Conservation (phyloP, 92 coral and sea anemone species). For the Galaxea fascicularis region DNA sequence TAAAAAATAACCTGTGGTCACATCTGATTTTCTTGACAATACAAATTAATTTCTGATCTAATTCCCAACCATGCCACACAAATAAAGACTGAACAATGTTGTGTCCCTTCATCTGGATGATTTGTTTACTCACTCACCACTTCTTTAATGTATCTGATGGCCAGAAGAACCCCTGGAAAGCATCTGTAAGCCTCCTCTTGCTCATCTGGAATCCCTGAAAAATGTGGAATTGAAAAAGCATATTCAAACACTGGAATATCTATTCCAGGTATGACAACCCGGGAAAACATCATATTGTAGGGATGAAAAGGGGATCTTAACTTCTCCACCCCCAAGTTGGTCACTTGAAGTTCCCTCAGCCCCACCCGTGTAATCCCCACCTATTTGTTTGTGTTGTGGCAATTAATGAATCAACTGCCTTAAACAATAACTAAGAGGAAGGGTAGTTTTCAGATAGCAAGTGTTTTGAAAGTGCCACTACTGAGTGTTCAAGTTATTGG, state of each 20-base stretch:
- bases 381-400: too few relatives aligned
- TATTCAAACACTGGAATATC: background rate
- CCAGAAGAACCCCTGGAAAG: constrained; percentile 89
- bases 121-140: constrained; percentile 68
- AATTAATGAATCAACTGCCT: too few relatives aligned
- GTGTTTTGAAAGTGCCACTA: too few relatives aligned
- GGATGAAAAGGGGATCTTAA: background rate
- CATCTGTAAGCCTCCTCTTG: constrained; percentile 80
- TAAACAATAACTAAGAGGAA: too few relatives aligned
- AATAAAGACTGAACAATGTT: background rate
- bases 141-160: constrained; percentile 85
- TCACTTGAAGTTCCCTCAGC: too few relatives aligned
- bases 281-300: too few relatives aligned
- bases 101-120: too few relatives aligned
- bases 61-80: background rate
- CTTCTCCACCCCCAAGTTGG: background rate
- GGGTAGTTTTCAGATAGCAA: too few relatives aligned
- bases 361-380: too few relatives aligned
- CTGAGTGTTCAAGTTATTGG: too few relatives aligned
- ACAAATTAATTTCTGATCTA: background rate
- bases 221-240: background rate
- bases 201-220: constrained; percentile 71
- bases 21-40: background rate
- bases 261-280: too few relatives aligned
- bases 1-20: background rate